Evolutionary conservation across 2,113 vertebrate genomes (phyloP).

Genomic region (Parotia lawesii): DNA sequence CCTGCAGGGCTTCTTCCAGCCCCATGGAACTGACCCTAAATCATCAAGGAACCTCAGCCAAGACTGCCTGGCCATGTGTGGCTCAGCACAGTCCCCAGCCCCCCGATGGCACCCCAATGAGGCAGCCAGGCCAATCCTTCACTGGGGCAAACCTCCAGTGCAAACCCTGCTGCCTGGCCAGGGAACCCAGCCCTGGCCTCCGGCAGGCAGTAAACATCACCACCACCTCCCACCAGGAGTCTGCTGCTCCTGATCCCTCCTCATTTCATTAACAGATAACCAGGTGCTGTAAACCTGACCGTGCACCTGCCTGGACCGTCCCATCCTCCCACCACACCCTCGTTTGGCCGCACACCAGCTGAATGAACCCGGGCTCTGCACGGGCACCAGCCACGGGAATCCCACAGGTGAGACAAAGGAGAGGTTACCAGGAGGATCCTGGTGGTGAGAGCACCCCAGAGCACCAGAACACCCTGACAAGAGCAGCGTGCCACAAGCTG

Average conservation of each 20-base stretch:
- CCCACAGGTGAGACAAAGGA: neutral
- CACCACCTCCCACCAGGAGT: neutral
- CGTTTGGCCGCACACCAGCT: accelerated
- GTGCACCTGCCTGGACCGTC: accelerated
- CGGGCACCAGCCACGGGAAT: accelerated
- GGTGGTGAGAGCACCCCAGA: neutral
- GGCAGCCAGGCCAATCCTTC: neutral
- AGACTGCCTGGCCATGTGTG: neutral
- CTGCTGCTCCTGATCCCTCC: neutral
- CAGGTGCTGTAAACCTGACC: neutral
- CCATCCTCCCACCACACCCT: neutral
- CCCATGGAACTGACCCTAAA: neutral
- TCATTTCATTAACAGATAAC: neutral
- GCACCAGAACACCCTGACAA: neutral
- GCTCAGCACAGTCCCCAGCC: neutral
- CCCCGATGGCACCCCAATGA: accelerated
- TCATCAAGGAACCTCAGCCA: neutral
- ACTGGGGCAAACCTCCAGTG: neutral
- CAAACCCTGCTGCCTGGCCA: neutral
- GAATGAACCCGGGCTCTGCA: neutral
- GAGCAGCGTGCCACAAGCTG: neutral
- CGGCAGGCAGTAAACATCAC: neutral
- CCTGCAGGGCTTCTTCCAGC: neutral
- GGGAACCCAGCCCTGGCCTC: neutral
- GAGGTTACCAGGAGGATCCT: neutral